Evolutionary conservation across 2,888 invertebrate genomes (phyloP), one percentile per base, ranked within the genome.

Genomic region (Geophilus truncorum): DNA sequence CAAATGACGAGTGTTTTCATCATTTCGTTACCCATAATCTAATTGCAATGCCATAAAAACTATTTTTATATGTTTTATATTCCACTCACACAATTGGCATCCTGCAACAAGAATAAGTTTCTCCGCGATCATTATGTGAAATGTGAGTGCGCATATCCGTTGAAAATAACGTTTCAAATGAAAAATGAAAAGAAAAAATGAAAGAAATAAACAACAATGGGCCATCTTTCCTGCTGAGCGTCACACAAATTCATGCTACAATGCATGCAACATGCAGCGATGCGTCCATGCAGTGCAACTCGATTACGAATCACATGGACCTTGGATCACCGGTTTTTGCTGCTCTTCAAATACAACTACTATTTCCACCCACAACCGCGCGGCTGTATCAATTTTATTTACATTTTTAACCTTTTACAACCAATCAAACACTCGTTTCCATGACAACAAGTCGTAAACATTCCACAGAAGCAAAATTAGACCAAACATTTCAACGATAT

Each of bases 131-230:
- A 57, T 57, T 57, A 57, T 57, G 23, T 23, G 57, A 57, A 57
- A 57, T 57, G 57, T 57, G 57, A 57, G 57, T 57, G 57, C 57
- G 57, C 57, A 57, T 57, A 57, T 57, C 57, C 57, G 57, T 57
- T 57, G 57, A 18, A 57, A 40, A 57, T 23, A 57, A 18, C 57
- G 23, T 57, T 57, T 57, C n/a, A 15, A 51, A 51, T 7, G 10
- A 34, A 34, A 7, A 34, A 34, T 7, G 5, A 34, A 34, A 34
- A 10, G 10, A 40, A 40, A 40, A 10, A 40, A 40, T 12, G 15
- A 57, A 57, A 4, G 18, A 5, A 57, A 57, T 5, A 57, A 57
- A 57, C 23, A 57, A 57, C 57, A 57, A 57, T 57, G 18, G 23
- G 18, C 1, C 57, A 57, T 57, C 23, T 57, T 57, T 57, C 57